These are phyloP conservation scores for Columba guinea DNA, from an alignment of 2,797 vertebrate species.

Conservation along the genomic window DNA sequence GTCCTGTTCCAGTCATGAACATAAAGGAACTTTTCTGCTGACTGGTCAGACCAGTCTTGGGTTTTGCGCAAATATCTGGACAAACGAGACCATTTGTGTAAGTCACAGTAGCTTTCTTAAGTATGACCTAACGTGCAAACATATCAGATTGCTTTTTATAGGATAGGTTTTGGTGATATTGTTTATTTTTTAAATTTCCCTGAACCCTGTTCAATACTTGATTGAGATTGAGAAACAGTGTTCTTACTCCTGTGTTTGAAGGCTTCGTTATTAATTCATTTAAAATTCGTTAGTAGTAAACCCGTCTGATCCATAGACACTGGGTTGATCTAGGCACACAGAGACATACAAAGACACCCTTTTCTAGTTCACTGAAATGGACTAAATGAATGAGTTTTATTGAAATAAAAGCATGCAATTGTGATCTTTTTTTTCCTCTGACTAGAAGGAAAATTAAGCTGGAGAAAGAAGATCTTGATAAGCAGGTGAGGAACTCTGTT, in stretches of 20 bases:
- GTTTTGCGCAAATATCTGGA: background rate
- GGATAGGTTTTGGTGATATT: background rate
- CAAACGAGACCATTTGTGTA: background rate
- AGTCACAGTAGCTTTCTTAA: background rate
- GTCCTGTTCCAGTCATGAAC: background rate
- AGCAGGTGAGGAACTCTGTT: background rate
- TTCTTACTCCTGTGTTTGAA: background rate
- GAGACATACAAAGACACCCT: background rate
- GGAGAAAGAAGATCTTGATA: background rate
- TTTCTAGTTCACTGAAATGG: background rate
- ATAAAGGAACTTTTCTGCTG: background rate
- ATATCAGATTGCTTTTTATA: background rate
- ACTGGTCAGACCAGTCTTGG: background rate
- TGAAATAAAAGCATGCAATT: background rate
- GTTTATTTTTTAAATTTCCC: background rate
- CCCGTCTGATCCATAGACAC: background rate
- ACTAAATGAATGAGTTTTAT: background rate
- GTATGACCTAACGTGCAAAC: background rate
- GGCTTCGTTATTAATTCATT: background rate
- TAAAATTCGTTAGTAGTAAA: background rate
- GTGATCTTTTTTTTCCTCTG: background rate
- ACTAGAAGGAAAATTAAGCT: background rate
- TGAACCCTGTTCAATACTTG: background rate
- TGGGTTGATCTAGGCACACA: background rate
- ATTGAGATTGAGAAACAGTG: background rate